phyloP scores from a whole-genome alignment of 2,113 vertebrate species.

The Drymodes brunneopygia region DNA sequence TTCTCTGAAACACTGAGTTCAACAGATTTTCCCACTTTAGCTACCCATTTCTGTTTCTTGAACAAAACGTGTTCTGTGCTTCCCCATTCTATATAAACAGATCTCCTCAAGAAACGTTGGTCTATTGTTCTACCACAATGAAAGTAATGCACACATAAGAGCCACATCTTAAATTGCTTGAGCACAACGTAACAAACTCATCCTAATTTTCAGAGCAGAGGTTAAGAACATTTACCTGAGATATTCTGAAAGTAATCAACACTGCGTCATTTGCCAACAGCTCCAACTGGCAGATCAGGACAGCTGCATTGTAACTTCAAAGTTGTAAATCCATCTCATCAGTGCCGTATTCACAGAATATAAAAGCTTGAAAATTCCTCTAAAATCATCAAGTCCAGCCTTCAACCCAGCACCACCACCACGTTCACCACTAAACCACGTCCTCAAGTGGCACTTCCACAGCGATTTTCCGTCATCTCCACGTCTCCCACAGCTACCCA shows the following conservation, averaged over 20 bases:
- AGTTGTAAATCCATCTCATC: neutral
- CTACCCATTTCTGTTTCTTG: neutral
- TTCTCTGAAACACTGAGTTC: neutral
- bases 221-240: neutral
- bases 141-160: neutral
- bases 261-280: neutral
- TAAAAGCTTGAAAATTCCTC: neutral
- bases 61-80: neutral
- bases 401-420: neutral
- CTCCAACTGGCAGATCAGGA: neutral
- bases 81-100: neutral
- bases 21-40: neutral
- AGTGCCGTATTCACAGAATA: neutral
- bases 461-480: neutral
- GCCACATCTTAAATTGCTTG: neutral
- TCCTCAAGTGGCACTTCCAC: neutral
- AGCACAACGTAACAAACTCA: neutral
- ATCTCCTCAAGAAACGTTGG: neutral
- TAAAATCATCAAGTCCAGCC: neutral
- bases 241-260: neutral
- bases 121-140: rapidly evolving
- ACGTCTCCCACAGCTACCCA: neutral
- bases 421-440: neutral
- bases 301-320: neutral
- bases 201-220: neutral